Conservation (phyloP, 1,140 invertebrate genomes). For the Acromyrmex charruanus region DNA sequence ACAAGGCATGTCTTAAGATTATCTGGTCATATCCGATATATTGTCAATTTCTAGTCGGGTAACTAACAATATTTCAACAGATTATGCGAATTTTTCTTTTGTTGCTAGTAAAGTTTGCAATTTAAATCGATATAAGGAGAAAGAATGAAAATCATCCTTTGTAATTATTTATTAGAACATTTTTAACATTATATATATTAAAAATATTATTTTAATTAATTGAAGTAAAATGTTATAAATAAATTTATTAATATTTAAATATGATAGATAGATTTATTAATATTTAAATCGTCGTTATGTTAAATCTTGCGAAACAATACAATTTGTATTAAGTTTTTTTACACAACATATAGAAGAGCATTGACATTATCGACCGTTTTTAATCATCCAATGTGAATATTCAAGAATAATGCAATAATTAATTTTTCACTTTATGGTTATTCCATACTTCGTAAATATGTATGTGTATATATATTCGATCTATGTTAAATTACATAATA, state of each 20-base stretch:
- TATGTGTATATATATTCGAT: neutral
- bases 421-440: conserved; percentile 3
- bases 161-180: neutral
- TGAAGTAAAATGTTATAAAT: neutral
- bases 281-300: neutral
- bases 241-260: neutral
- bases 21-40: too few relatives aligned
- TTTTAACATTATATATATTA: neutral
- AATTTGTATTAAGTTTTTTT: neutral
- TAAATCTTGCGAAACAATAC: neutral
- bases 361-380: conserved; percentile 24
- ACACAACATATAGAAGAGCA: neutral
- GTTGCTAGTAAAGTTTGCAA: neutral
- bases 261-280: too few relatives aligned
- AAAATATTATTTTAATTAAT: neutral
- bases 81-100: neutral
- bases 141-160: neutral
- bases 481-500: neutral
- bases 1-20: too few relatives aligned
- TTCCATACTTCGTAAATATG: neutral
- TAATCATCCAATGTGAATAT: neutral
- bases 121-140: neutral
- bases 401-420: neutral
- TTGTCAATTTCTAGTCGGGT: too few relatives aligned
- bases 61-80: neutral